Evolutionary conservation across 23 tunicate genomes (phyloP).

Genomic region (Phallusia fumigata): DNA sequence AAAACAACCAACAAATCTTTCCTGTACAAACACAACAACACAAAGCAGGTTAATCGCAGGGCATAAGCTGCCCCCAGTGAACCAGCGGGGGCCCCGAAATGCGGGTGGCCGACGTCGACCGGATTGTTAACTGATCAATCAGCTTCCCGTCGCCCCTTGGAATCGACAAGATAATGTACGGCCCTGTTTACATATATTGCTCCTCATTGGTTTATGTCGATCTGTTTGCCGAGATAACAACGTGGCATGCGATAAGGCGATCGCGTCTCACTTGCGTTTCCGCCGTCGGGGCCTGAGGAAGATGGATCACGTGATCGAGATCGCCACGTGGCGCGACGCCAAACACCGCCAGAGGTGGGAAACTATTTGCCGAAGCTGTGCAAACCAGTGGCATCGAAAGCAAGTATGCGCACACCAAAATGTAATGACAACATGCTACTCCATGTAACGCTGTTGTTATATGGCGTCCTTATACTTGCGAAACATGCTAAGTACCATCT

Average conservation of each 20-base stretch:
- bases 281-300: conserved; percentile 12
- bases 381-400: not conserved
- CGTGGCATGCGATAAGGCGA: conserved; percentile 13
- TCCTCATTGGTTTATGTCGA: conserved; percentile 13
- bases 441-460: too few relatives aligned
- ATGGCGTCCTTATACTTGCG: not conserved
- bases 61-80: not conserved
- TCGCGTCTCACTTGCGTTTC: not conserved
- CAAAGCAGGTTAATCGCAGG: not conserved
- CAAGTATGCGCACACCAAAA: too few relatives aligned
- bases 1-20: too few relatives aligned
- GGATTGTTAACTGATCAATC: conserved; percentile 9
- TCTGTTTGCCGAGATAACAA: conserved; percentile 6
- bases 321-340: not conserved
- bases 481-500: conserved; percentile 3
- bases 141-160: conserved; percentile 3
- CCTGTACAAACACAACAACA: too few relatives aligned
- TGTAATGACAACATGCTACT: too few relatives aligned
- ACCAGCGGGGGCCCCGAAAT: not conserved
- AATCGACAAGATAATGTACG: conserved; percentile 10
- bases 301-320: conserved; percentile 23
- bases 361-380: conserved; percentile 4
- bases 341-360: not conserved
- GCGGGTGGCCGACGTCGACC: conserved; percentile 4
- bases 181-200: conserved; percentile 11